Base-by-base conservation (phyloP, 2,888 invertebrate species). In the Gryllus longicercus region DNA sequence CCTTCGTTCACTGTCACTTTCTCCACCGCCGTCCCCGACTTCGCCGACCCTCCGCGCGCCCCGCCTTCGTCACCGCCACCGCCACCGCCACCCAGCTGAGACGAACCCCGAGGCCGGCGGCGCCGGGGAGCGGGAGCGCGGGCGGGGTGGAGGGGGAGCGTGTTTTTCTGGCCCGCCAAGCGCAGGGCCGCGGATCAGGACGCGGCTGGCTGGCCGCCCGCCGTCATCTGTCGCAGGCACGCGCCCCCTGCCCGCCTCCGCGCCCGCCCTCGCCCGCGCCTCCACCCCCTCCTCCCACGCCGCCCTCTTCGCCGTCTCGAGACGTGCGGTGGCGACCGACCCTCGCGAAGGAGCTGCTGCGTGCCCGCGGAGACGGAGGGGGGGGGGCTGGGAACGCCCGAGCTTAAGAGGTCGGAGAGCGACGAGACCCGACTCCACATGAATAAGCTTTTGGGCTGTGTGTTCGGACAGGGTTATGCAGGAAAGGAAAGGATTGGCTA, bases 131-230 rank as follows among this genome's bases (percentile, higher is more conserved):
- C 51, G 12, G 12, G 51, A 2, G 51, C 51, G 51, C 2, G 51
- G 18, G 2, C 12, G 51, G 51, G 51, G 51, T 51, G 51, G n/a
- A n/a, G n/a, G 63, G 63, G 63, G 63, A 18, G 63, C 63, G 63
- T 63, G 63, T 63, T 63, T 63, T 63, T 63, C 63, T 63, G 63
- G 63, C 63, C 63, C 63, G 63, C 63, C 63, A 63, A 63, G 63
- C 63, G 63, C 63, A 63, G 63, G 63, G 38, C n/a, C 63, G 14
- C 63, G 63, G 63, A 63, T 63, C 63, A 63, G 63, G 63, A 63
- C 16, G 63, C 63, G 63, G 63, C n/a, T 63, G 63, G 63, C 16
- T 63, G 63, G 63, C n/a, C 63, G 63, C 63, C 63, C 63, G 63
- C 14, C 63, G n/a, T 63, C 63, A 63, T 63, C 63, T 63, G 63